A percentile compares a stretch with the other conserved stretches of the same genome.
phyloP scores from a whole-genome alignment of 1,140 invertebrate genomes.

The Ceratoteleas bidentatus region DNA sequence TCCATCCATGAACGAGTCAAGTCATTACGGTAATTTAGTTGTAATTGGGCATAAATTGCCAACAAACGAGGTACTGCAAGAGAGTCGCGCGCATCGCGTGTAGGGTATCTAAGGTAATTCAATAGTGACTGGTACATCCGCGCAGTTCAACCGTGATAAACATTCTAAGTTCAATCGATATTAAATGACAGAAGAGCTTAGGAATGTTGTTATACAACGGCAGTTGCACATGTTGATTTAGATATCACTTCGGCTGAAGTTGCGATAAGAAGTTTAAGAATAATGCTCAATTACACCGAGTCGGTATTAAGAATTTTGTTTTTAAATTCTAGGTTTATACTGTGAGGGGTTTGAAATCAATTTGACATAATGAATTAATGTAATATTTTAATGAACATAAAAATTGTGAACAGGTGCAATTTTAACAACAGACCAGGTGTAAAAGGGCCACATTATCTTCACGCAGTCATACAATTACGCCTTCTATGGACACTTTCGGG shows the following conservation, averaged over 20 bases:
- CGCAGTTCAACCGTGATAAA: conserved; percentile 9
- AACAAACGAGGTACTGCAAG: conserved; percentile 49
- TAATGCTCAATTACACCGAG: background rate
- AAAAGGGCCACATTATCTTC: no score
- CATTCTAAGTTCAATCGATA: conserved; percentile 10
- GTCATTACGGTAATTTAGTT: conserved; percentile 73
- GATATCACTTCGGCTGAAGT: no score
- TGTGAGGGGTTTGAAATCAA: conserved; percentile 16
- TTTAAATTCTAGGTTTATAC: conserved; percentile 23
- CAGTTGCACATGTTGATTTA: no score
- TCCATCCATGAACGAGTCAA: conserved; percentile 69
- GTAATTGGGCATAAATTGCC: conserved; percentile 74
- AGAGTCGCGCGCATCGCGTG: conserved; percentile 51
- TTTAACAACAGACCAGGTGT: no score
- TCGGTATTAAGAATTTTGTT: background rate
- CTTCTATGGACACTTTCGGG: no score
- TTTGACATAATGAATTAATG: no score
- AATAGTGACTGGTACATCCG: conserved; percentile 19
- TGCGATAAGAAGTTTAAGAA: no score
- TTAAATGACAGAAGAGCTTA: background rate
- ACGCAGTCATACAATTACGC: no score
- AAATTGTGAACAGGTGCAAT: no score
- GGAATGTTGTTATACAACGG: no score
- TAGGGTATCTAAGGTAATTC: conserved; percentile 40
- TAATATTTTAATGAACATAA: no score